Conservation (phyloP, 2,797 vertebrate species). For the Gymnodraco acuticeps region DNA sequence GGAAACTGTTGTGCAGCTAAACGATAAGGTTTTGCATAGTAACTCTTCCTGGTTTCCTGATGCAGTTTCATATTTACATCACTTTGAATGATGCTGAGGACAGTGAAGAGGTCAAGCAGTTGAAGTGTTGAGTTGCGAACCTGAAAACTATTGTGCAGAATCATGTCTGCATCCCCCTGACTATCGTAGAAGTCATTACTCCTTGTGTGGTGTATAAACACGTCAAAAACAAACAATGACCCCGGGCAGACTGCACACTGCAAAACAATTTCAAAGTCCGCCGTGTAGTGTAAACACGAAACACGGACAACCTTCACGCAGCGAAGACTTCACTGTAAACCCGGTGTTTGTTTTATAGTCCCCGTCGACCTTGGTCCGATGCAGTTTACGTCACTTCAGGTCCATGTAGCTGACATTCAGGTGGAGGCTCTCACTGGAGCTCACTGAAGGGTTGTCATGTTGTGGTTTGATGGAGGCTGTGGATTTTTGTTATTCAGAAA, state of each 20-base stretch:
- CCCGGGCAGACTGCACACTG: constrained; percentile 67
- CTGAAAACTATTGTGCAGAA: constrained; percentile 31
- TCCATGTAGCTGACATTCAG: constrained; percentile 38
- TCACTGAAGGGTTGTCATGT: not conserved
- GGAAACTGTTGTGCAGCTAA: constrained; percentile 28
- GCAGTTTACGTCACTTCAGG: constrained; percentile 37
- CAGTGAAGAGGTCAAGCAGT: not conserved
- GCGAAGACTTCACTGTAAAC: constrained; percentile 73
- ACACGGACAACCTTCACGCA: constrained; percentile 81
- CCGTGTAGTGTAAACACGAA: constrained; percentile 82
- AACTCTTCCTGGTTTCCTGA: constrained; percentile 48
- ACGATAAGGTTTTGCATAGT: constrained; percentile 64
- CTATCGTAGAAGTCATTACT: constrained; percentile 75
- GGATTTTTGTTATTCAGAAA: not conserved
- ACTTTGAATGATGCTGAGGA: constrained; percentile 40
- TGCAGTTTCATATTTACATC: constrained; percentile 51
- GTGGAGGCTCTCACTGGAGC: constrained; percentile 1
- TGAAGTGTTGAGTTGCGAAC: constrained; percentile 17
- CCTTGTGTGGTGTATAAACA: constrained; percentile 86
- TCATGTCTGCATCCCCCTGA: constrained; percentile 56
- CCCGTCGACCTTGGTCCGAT: constrained; percentile 66
- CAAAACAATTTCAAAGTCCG: constrained; percentile 80
- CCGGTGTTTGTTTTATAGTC: constrained; percentile 61
- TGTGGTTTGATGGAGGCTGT: not conserved
- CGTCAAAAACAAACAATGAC: constrained; percentile 83